Evolutionary conservation across 2,113 vertebrate species (phyloP).

Genomic region (Eptesicus fuscus): DNA sequence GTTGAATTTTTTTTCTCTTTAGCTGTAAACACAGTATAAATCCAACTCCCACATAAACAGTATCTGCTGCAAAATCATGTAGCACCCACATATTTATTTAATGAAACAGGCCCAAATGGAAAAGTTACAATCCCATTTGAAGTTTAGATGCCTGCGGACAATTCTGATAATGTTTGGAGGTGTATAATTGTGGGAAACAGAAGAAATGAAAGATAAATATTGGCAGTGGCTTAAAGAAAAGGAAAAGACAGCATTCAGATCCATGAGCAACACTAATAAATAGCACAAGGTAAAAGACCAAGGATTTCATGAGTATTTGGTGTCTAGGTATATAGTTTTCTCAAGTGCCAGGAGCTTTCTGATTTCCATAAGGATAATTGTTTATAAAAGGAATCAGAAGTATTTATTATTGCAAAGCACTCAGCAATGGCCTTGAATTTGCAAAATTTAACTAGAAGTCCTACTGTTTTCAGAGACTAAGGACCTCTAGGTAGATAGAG

Average conservation of each 20-base stretch:
- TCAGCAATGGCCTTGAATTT: background rate
- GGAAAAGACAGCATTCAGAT: slow-evolving; percentile 33
- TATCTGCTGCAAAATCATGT: slow-evolving; percentile 72
- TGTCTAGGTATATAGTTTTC: slow-evolving; percentile 30
- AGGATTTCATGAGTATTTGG: slow-evolving; percentile 38
- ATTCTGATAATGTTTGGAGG: slow-evolving; percentile 70
- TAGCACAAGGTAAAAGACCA: background rate
- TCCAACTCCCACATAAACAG: slow-evolving; percentile 54
- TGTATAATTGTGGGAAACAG: slow-evolving; percentile 69
- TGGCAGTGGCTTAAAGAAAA: slow-evolving; percentile 59
- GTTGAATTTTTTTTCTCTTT: slow-evolving; percentile 73
- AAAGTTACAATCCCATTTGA: slow-evolving; percentile 64
- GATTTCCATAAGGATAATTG: slow-evolving; percentile 25
- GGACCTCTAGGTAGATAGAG: background rate
- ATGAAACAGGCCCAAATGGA: slow-evolving; percentile 65
- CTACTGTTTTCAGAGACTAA: background rate
- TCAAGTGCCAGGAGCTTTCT: slow-evolving; percentile 36
- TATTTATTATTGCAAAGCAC: slow-evolving; percentile 21
- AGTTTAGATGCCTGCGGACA: slow-evolving; percentile 55
- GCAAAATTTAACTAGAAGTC: slow-evolving; percentile 5
- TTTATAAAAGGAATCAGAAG: slow-evolving; percentile 24
- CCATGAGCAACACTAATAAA: slow-evolving; percentile 50
- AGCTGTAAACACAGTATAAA: slow-evolving; percentile 65
- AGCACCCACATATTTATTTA: slow-evolving; percentile 61
- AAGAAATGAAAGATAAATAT: slow-evolving; percentile 53